Evolutionary conservation across 2,797 vertebrate genomes (phyloP), one percentile per base, ranked within the genome.

Genomic region (Ctenopoma multispine): DNA sequence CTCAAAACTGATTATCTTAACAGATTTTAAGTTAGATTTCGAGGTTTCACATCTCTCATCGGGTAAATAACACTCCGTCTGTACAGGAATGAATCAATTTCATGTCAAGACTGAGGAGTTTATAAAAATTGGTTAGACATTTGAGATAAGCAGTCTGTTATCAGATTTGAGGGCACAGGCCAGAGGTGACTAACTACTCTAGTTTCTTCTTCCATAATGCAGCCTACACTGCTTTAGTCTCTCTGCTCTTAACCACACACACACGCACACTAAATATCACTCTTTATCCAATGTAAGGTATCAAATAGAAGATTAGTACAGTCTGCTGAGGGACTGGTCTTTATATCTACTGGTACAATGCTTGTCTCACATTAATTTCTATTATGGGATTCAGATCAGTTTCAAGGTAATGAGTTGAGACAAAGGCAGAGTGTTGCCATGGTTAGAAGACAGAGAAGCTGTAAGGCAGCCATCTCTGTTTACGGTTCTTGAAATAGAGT

Each of bases 401-500:
- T 59, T 68, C 17, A 14, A 67, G 7, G 31, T 40, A 58, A 72
- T 36, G 71, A 64, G 34, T 9, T 2, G 36, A 78, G 60, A 70
- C 64, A 55, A 63, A 62, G 54, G 63, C 59, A 67, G 47, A 53
- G 38, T 0, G 77, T 92, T 88, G 78, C 83, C 61, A 82, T 85
- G 83, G 86, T 61, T 69, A 48, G 70, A 53, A 60, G 69, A 73
- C 47, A 23, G 50, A 24, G 27, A 44, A 44, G 44, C 69, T 47
- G 58, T 63, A 34, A 79, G 51, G 36, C 73, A 64, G 38, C 31
- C 69, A 12, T 34, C 34, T 36, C 58, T 63, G 41, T 85, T 77
- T 79, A 70, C 27, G 11, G 11, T 17, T 71, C 84, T 68, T 3
- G 55, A 87, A 87, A 90, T 88, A 79, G 84, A 82, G 48, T 36